Evolutionary conservation across 1,140 invertebrate genomes (phyloP), one percentile per base, ranked within the genome.

Genomic region (Pseudachorutes palmiensis): DNA sequence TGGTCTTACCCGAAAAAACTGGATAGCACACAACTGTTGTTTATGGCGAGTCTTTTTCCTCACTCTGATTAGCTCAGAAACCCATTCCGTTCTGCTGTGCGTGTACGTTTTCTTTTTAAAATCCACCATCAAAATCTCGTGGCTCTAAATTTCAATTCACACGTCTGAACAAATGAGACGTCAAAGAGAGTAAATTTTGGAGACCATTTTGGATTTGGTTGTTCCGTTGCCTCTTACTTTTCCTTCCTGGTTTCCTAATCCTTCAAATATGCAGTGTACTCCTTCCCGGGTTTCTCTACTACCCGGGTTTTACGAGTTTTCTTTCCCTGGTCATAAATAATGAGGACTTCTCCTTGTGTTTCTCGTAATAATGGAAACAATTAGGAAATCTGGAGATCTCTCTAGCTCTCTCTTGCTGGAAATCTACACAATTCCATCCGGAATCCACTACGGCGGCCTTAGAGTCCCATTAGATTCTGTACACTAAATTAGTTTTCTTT

Each of bases 331-430:
- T 22, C 12, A 55, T 55, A 55, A 55, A 55, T 55, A 55, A 55
- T 55, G 12, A 55, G 12, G 5, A 9, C 51, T 22, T 55, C 51
- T 55, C 51, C 51, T 24, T 16, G 51, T 45, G 51, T 24, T 55
- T 24, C 24, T 55, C 51, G 51, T 55, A 55, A 55, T 55, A 55
- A 55, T 55, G 24, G 51, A 55, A 55, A 55, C 51, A 55, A 55
- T 55, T 55, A 55, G 51, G 51, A 55, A 26, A 26, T 19, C 51
- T 55, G 9, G 51, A 24, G 24, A 26, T 19, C 51, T 41, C 5
- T 9, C n/a, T n/a, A n/a, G n/a, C n/a, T n/a, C n/a, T n/a, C n/a
- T n/a, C n/a, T n/a, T n/a, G 36, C 5, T 9, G 19, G 36, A 41
- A 41, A 41, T 41, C 5, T 9, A 41, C 5, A 41, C 5, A 41